Evolutionary conservation across 2,888 invertebrate species (phyloP).

Genomic region (Erebia palarica): DNA sequence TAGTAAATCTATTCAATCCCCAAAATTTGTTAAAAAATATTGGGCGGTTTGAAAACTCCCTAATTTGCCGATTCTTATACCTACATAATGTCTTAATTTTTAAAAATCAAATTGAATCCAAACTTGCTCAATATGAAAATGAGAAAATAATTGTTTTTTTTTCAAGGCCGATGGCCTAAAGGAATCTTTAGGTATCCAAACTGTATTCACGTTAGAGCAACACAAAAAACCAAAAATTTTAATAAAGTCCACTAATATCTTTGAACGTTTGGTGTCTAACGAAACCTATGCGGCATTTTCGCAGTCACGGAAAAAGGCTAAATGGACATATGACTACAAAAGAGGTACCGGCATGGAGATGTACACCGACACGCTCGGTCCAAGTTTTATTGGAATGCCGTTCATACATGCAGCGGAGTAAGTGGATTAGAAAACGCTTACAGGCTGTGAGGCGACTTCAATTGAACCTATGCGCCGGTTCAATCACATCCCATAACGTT

Average conservation of each 20-base stretch:
- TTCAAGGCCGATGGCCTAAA: neutral
- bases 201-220: neutral
- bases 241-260: constrained; percentile 39
- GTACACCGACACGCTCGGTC: constrained; percentile 99
- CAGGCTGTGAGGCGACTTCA: constrained; percentile 62
- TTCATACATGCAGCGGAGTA: constrained; percentile 99
- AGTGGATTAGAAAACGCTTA: constrained; percentile 84
- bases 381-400: constrained; percentile 98
- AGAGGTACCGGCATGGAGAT: constrained; percentile 99
- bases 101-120: neutral
- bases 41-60: neutral
- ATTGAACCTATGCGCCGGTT: constrained; percentile 48
- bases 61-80: neutral
- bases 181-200: neutral
- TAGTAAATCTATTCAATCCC: neutral
- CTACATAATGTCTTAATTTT: neutral
- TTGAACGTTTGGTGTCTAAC: constrained; percentile 50
- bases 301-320: constrained; percentile 97
- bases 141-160: too few species aligned
- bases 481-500: constrained; percentile 29
- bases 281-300: constrained; percentile 71
- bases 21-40: neutral
- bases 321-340: constrained; percentile 99
- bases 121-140: neutral
- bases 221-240: constrained; percentile 27